Base-by-base conservation (phyloP, 2,113 vertebrate species). In the Pongo pygmaeus region DNA sequence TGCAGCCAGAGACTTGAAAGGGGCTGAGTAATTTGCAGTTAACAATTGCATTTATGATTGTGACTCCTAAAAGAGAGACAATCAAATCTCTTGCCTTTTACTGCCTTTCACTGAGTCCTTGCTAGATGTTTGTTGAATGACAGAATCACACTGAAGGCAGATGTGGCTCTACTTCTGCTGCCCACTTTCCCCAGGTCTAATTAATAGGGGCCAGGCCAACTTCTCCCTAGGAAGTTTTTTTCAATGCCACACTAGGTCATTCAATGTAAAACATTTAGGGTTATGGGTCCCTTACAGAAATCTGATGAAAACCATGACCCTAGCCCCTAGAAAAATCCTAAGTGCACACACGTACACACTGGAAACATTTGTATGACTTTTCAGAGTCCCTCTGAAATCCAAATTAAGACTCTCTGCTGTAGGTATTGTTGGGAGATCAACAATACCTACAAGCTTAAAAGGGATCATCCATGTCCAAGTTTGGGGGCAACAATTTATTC, bases 21-120 rank as follows among this genome's bases (percentile, higher is more conserved):
- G 69, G 74, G 52, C 67, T 57, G 94, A 38, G 69, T 72, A 72
- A 95, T 95, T 95, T 94, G 83, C 30, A 38, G 95, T 81, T 93
- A 95, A 95, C 95, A 95, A 95, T 96, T 91, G 50, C 93, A 57
- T 87, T 95, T 87, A 38, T 84, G 89, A 93, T 55, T 84, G 90
- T 13, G 16, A 84, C 50, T 96, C 59, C 48, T 48, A 38, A 93
- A 98, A 96, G 92, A 77, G 57, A 84, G 77, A 75, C 38, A 38
- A 84, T 96, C 78, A 72, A 70, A 94, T 74, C 78, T 46, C 77
- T 2, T 1, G 52, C 77, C 78, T 96, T 96, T 72, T 40, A 23
- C 35, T 5, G 40, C 23, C 59, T 61, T 30, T 64, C 61, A 32
- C 3, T 6, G 87, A 92, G 78, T 74, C 14, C 25, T 52, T 67